A percentile compares a stretch with the other conserved stretches of the same genome.
These are phyloP conservation scores for Sander vitreus DNA, from an alignment of 2,113 vertebrate species.

Conservation along the genomic window DNA sequence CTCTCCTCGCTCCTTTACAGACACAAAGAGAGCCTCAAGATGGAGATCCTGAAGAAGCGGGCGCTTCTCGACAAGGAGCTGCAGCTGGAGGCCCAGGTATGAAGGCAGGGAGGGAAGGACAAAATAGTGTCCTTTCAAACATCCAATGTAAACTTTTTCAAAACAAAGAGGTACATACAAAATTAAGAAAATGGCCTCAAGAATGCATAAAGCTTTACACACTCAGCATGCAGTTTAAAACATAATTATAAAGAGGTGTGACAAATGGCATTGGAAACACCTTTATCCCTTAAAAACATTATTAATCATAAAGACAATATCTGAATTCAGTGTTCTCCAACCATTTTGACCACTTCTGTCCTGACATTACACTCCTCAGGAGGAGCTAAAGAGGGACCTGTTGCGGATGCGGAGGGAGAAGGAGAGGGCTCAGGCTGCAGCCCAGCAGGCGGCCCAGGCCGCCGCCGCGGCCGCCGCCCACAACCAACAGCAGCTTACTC, in stretches of 20 bases:
- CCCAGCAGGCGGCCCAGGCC: slow-evolving; percentile 75
- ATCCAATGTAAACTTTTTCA: not conserved
- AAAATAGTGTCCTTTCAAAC: not conserved
- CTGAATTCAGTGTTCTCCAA: not conserved
- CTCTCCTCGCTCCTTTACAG: slow-evolving; percentile 96
- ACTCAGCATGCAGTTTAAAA: not conserved
- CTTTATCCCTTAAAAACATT: not conserved
- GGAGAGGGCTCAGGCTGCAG: slow-evolving; percentile 89
- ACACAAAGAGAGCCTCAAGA: slow-evolving; percentile 97
- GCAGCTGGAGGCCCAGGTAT: slow-evolving; percentile 96
- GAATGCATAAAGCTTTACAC: not conserved
- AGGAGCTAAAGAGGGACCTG: slow-evolving; percentile 94
- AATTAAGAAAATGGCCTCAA: not conserved
- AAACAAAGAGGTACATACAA: not conserved
- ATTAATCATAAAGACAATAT: not conserved
- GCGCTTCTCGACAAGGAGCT: slow-evolving; percentile 97
- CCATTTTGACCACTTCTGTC: slow-evolving; percentile 1
- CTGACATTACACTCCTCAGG: slow-evolving; percentile 78
- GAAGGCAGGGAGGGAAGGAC: too few species aligned
- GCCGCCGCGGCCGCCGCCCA: slow-evolving; percentile 69
- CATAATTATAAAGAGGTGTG: not conserved
- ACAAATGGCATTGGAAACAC: not conserved
- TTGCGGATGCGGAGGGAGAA: slow-evolving; percentile 92
- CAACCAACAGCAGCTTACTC: slow-evolving; percentile 63
- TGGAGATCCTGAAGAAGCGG: slow-evolving; percentile 97